These are phyloP conservation scores for Cephalopachus bancanus DNA, from an alignment of 2,797 vertebrate genomes.

Conservation along the genomic window DNA sequence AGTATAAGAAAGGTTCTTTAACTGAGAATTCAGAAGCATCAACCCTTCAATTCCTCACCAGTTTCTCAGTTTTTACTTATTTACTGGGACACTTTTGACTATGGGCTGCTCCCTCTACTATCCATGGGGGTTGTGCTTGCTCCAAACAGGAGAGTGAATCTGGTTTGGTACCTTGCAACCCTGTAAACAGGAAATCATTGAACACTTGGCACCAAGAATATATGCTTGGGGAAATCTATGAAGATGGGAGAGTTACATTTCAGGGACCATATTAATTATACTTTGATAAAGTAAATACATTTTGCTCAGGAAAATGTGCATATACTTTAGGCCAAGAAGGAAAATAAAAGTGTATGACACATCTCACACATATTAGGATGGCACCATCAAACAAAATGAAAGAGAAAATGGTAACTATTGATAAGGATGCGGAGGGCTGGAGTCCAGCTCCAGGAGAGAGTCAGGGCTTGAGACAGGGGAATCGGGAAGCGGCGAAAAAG, in stretches of 20 bases:
- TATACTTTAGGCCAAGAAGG: neutral
- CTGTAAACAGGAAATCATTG: slow-evolving; percentile 3
- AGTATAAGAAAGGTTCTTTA: neutral
- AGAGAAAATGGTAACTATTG: neutral
- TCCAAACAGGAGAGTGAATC: slow-evolving; percentile 10
- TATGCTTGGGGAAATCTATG: neutral
- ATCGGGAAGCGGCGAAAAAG: too few relatives aligned
- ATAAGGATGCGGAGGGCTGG: neutral
- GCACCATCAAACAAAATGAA: neutral
- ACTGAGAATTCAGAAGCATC: neutral
- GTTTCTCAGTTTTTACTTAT: neutral
- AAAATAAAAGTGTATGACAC: neutral
- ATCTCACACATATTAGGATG: neutral
- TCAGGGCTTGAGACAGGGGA: too few relatives aligned
- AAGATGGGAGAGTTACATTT: neutral
- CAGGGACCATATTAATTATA: neutral
- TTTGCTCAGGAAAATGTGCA: neutral
- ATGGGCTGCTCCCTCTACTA: neutral
- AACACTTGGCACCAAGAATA: neutral
- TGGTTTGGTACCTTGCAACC: slow-evolving; percentile 5
- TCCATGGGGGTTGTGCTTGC: neutral
- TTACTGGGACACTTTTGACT: neutral
- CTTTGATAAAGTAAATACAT: neutral
- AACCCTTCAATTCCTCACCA: neutral
- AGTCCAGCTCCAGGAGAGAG: too few relatives aligned